These are phyloP conservation scores for Acipenser ruthenus DNA, from an alignment of 2,797 vertebrate genomes.

Conservation along the genomic window DNA sequence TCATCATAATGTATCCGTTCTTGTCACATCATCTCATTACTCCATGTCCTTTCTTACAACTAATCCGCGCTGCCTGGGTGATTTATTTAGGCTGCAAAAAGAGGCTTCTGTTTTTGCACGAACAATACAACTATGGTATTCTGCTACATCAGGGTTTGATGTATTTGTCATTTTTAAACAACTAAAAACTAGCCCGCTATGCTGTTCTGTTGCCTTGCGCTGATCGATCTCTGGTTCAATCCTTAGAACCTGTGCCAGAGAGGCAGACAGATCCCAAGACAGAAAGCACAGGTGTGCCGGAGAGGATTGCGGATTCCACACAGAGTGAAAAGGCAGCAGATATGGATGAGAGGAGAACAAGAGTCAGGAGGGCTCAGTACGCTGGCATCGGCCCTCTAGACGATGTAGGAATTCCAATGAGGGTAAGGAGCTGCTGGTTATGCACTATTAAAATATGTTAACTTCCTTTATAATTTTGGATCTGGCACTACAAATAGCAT, in stretches of 20 bases:
- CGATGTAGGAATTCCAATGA: constrained; percentile 75
- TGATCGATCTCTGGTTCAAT: constrained; percentile 2
- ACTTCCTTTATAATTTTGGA: too few relatives aligned
- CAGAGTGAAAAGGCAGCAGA: constrained; percentile 41
- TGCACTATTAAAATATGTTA: too few relatives aligned
- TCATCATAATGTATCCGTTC: neutral
- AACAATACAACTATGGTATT: constrained; percentile 9
- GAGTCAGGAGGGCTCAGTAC: constrained; percentile 45
- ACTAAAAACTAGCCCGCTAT: neutral
- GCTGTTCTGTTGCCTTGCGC: constrained; percentile 21
- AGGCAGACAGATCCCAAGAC: constrained; percentile 54
- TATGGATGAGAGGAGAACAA: constrained; percentile 67
- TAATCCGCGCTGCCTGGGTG: neutral
- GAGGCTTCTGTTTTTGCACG: neutral
- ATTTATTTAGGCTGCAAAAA: neutral
- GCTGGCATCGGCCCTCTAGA: constrained; percentile 56
- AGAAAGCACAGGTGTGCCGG: constrained; percentile 32
- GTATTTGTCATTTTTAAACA: constrained; percentile 17
- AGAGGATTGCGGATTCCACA: constrained; percentile 38
- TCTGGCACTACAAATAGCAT: too few relatives aligned
- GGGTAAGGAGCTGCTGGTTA: constrained; percentile 57
- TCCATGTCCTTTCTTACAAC: neutral
- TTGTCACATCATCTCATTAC: neutral
- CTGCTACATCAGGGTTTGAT: constrained; percentile 33
- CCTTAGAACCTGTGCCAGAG: constrained; percentile 64